Base-by-base conservation (phyloP, 2,797 vertebrate genomes). In the Lepilemur septentrionalis region DNA sequence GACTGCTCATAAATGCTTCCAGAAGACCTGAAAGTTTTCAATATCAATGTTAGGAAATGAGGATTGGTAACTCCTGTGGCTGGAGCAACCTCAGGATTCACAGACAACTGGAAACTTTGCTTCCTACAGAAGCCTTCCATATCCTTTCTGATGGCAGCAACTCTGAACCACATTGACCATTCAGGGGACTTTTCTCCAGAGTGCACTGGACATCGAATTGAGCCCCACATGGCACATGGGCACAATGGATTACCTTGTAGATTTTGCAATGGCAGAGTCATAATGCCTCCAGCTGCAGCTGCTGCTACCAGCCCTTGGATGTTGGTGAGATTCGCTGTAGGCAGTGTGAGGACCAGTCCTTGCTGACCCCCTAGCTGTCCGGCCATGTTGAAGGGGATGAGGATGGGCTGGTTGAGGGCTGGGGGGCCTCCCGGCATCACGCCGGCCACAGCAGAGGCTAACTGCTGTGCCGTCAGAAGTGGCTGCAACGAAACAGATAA, bases 201-300 rank as follows among this genome's bases (percentile, higher is more conserved):
- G 43, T 76, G 70, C 10, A 50, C 46, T 12, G 38, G n/a, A 15
- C 38, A 61, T 7, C 3, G 50, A 18, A 20, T 23, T 59, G 28
- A 70, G 25, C 57, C 38, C 78, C 1, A 2, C 1, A 0, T 7
- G 65, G 9, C 22, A 30, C 55, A 83, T 0, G 38, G 43, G 93
- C 7, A 61, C 81, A 52, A 2, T 0, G 8, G 35, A 98, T 99
- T 99, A 99, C 99, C 99, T 99, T 99, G 99, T 99, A 99, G 98
- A 99, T 99, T 99, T 99, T 99, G 99, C 98, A 99, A 99, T 96
- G 99, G 99, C 98, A 99, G 99, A 38, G 99, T 99, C 99, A 99
- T 99, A 97, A 99, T 99, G 98, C 99, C 99, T 98, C 99, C 99
- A 48, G 99, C 99, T 97, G 99, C 99, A 97, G 99, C 99, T 48